Evolutionary conservation across 2,113 vertebrate species (phyloP), one percentile per base, ranked within the genome.

Genomic region (Proterorhinus semilunaris): DNA sequence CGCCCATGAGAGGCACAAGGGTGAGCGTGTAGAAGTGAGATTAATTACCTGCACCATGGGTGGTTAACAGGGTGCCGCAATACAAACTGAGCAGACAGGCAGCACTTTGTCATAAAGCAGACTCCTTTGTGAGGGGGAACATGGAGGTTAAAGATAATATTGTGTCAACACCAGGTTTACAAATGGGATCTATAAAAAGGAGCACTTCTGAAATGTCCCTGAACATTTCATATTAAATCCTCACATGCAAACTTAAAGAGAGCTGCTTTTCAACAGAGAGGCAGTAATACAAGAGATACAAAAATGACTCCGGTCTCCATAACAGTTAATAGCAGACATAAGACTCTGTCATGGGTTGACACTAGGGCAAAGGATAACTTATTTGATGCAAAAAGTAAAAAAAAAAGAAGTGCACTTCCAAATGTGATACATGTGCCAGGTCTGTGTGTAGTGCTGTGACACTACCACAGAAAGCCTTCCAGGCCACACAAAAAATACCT

Each of bases 11-110:
- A 80, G 45, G 5, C 61, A 51, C 59, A 58, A 73, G 67, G 63
- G 67, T 10, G 7, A 73, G 72, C 75, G 69, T 72, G 17, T 50
- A 59, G 50, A 84, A 79, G 71, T 70, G 74, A 78, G 76, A 85
- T 83, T 81, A 81, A 78, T 83, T 81, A 75, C 66, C 53, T 64
- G 62, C 76, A 70, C 74, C 52, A 62, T 58, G 72, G 77, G 83
- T 79, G 77, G 77, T 70, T 74, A 80, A 81, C 76, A 62, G 74
- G 64, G 62, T 50, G 55, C 71, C 68, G 43, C 16, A 50, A 65
- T 55, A 52, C 71, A 77, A 77, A 79, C 53, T 78, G 69, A 78
- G 62, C 50, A 62, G 57, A 71, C 12, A 6, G 21, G 0, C 8
- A 59, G 16, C 66, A 65, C 2, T 64, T 73, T 45, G 68, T 74